These are phyloP conservation scores for Mus pahari DNA, from an alignment of 2,113 vertebrate species.

Conservation along the genomic window DNA sequence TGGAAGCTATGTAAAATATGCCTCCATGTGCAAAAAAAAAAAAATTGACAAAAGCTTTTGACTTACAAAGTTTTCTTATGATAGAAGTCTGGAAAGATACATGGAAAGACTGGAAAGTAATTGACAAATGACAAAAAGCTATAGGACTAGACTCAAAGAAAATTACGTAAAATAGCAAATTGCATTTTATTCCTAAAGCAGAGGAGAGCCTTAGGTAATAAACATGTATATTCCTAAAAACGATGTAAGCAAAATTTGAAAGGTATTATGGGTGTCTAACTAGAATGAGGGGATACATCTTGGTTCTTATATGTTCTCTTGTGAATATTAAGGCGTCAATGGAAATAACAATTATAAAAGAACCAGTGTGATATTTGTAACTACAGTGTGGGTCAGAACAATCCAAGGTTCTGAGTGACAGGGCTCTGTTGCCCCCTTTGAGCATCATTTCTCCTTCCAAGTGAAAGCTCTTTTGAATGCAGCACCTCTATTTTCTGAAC, in stretches of 20 bases:
- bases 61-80: background rate
- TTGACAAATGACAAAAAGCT: background rate
- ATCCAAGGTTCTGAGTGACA: background rate
- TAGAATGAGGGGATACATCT: background rate
- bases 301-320: background rate
- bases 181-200: background rate
- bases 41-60: background rate
- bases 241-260: background rate
- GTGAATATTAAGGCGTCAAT: background rate
- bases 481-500: constrained; percentile 20
- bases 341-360: background rate
- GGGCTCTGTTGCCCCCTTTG: background rate
- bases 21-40: background rate
- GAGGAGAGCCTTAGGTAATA: background rate
- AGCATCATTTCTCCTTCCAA: background rate
- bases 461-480: background rate
- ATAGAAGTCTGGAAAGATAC: background rate
- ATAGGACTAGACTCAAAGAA: background rate
- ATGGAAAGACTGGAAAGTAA: background rate
- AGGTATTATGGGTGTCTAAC: background rate
- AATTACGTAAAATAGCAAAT: background rate
- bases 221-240: background rate
- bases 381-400: constrained; percentile 10
- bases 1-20: background rate
- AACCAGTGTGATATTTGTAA: constrained; percentile 18